These are phyloP conservation scores for Dryocosmus kuriphilus DNA, from an alignment of 2,888 invertebrate species.

Conservation along the genomic window DNA sequence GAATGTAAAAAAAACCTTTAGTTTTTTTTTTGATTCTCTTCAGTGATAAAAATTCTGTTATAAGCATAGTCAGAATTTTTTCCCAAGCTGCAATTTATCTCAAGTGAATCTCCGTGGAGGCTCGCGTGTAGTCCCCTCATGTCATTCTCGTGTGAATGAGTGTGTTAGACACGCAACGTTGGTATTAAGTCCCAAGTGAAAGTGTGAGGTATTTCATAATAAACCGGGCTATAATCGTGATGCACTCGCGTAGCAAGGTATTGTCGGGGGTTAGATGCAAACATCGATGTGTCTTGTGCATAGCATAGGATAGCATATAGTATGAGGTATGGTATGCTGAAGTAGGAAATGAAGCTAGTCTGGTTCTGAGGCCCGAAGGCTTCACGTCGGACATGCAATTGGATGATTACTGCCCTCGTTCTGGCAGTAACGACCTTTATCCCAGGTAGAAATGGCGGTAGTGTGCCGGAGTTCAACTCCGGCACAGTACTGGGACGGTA, in stretches of 20 bases:
- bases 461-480: no score
- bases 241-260: slow-evolving; percentile 6
- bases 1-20: no score
- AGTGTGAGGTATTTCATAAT: slow-evolving; percentile 34
- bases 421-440: slow-evolving; percentile 37
- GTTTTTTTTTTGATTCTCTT: background rate
- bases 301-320: background rate
- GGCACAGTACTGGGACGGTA: no score
- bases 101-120: background rate
- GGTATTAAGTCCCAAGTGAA: slow-evolving; percentile 13
- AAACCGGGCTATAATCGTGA: slow-evolving; percentile 20
- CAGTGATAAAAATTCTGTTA: background rate
- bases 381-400: slow-evolving; percentile 23
- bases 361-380: slow-evolving; percentile 9
- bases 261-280: slow-evolving; percentile 18
- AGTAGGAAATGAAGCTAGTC: slow-evolving; percentile 15
- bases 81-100: background rate
- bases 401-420: slow-evolving; percentile 21
- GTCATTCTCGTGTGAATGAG: background rate
- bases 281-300: slow-evolving; percentile 18
- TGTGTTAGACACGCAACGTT: slow-evolving; percentile 29
- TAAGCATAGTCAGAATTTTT: background rate
- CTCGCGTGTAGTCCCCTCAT: background rate
- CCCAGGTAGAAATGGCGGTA: no score
- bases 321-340: background rate